Evolutionary conservation across 2,888 invertebrate genomes (phyloP).

Genomic region (Neria commutata): DNA sequence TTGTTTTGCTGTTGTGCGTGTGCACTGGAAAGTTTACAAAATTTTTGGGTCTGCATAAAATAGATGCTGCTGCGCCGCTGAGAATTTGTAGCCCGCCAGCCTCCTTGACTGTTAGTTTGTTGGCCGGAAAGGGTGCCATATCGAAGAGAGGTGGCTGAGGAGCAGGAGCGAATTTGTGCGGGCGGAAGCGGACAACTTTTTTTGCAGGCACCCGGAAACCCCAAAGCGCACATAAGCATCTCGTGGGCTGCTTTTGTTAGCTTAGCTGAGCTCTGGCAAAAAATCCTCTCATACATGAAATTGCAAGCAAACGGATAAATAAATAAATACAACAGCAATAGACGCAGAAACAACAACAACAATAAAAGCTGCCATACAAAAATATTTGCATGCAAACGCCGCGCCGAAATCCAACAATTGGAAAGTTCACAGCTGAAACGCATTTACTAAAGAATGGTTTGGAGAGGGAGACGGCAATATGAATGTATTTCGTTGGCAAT

Average conservation of each 20-base stretch:
- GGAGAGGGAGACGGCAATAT: not conserved
- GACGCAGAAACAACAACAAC: not conserved
- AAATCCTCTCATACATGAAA: conserved; percentile 50
- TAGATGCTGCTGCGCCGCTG: not conserved
- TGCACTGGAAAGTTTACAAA: conserved; percentile 1
- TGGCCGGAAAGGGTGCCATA: too few species aligned
- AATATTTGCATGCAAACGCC: too few species aligned
- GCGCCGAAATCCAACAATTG: too few species aligned
- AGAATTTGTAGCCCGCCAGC: too few species aligned
- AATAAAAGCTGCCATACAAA: too few species aligned
- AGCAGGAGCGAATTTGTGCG: not conserved
- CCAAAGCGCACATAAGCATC: conserved; percentile 6
- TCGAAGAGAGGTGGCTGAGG: not conserved
- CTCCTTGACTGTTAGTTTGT: too few species aligned
- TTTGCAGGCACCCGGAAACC: not conserved
- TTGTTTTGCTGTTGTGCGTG: too few species aligned
- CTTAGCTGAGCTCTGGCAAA: conserved; percentile 38
- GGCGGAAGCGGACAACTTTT: not conserved
- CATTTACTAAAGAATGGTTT: too few species aligned
- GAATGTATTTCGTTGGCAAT: not conserved
- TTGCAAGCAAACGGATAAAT: conserved; percentile 41
- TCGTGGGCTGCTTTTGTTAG: conserved; percentile 38
- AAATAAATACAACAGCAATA: conserved; percentile 26
- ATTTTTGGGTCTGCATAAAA: not conserved
- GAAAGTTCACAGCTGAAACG: too few species aligned